A percentile compares a stretch with the other conserved stretches of the same genome.
phyloP scores from a whole-genome alignment of 37 sponge, comb jelly and placozoan genomes.

The Haliclona indistincta region DNA sequence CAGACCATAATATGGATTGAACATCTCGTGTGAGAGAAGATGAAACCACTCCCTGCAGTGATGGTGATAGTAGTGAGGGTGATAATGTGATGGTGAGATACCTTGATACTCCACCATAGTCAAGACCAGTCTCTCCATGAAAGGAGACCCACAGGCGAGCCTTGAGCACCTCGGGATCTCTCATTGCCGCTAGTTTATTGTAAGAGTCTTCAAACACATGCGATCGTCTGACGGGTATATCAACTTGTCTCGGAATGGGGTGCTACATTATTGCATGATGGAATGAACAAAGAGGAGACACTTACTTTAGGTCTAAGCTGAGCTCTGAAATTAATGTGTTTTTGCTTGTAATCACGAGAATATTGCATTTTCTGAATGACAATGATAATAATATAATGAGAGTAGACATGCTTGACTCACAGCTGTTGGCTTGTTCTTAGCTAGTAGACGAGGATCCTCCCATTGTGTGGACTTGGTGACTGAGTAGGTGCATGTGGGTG shows the following conservation, averaged over 20 bases:
- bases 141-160: constrained; percentile 89
- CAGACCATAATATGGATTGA: constrained; percentile 99
- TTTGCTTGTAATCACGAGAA: constrained; percentile 85
- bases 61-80: neutral
- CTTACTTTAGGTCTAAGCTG: constrained; percentile 21
- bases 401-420: constrained; percentile 38
- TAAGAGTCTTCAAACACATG: constrained; percentile 86
- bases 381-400: too few relatives aligned
- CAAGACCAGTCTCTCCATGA: constrained; percentile 90
- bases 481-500: neutral
- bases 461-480: constrained; percentile 87
- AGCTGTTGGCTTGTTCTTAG: constrained; percentile 55
- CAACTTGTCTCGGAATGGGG: constrained; percentile 60
- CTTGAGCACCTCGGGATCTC: constrained; percentile 45
- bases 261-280: constrained; percentile 13
- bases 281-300: neutral
- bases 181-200: constrained; percentile 65
- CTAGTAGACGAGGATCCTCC: constrained; percentile 83
- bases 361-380: constrained; percentile 61
- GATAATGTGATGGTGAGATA: neutral
- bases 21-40: constrained; percentile 96
- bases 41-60: constrained; percentile 95
- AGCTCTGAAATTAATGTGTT: constrained; percentile 75
- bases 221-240: constrained; percentile 69
- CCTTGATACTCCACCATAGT: constrained; percentile 98